These are phyloP conservation scores for Prietella phreatophila DNA, from an alignment of 2,113 vertebrate species.

Conservation along the genomic window DNA sequence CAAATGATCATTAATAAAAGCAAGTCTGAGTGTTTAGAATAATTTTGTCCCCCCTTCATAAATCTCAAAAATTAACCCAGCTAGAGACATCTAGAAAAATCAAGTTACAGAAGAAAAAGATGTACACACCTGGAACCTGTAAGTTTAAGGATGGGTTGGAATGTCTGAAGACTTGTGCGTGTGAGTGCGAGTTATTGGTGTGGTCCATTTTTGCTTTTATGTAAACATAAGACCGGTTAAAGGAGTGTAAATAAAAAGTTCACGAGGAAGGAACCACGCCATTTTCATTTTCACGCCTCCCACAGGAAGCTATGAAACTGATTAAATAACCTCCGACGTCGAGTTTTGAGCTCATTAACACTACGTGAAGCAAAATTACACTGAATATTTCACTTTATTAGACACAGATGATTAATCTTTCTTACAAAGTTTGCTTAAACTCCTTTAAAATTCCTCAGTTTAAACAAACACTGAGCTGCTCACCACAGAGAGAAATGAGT, in stretches of 20 bases:
- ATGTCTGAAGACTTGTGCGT: not conserved
- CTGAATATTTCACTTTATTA: not conserved
- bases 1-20: not conserved
- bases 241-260: not conserved
- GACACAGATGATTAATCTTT: not conserved
- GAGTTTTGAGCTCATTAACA: not conserved
- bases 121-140: not conserved
- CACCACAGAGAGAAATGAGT: not conserved
- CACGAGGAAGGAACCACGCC: not conserved
- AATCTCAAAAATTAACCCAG: not conserved
- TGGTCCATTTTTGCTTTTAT: not conserved
- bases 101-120: too few species aligned
- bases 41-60: not conserved
- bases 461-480: not conserved
- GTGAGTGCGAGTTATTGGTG: not conserved
- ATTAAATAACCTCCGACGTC: not conserved
- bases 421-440: too few species aligned
- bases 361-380: not conserved
- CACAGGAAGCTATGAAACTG: not conserved
- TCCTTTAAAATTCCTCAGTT: too few species aligned
- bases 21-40: not conserved
- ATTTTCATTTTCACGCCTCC: not conserved
- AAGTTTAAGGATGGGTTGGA: not conserved
- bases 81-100: too few species aligned
- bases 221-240: not conserved